Evolutionary conservation across 2,797 vertebrate genomes (phyloP).

Genomic region (Pseudotriccus pelzelni): DNA sequence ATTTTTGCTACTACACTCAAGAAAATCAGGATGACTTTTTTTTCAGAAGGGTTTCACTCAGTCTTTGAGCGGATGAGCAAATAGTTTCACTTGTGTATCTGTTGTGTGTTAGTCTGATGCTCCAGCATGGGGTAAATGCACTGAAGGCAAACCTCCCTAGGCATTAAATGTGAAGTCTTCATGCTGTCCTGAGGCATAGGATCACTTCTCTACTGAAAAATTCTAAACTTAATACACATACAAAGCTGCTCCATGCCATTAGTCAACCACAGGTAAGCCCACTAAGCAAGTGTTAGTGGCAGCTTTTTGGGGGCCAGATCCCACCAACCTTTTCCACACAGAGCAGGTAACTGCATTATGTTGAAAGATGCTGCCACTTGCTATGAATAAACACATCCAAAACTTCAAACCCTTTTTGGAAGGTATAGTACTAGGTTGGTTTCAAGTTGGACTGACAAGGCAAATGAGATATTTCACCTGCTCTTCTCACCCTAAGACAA

Average conservation of each 20-base stretch:
- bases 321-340: not conserved
- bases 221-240: not conserved
- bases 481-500: not conserved
- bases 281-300: not conserved
- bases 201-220: not conserved
- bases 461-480: not conserved
- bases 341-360: not conserved
- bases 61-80: not conserved
- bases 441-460: not conserved
- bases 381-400: not conserved
- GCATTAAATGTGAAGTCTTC: not conserved
- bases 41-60: conserved; percentile 19
- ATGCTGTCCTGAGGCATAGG: not conserved
- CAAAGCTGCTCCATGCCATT: not conserved
- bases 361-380: not conserved
- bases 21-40: not conserved
- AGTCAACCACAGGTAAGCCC: not conserved
- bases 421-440: not conserved
- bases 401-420: not conserved
- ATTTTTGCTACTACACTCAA: not conserved
- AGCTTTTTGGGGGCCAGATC: not conserved
- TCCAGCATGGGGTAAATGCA: not conserved
- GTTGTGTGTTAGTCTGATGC: not conserved
- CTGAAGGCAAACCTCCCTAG: not conserved
- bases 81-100: not conserved